Base-by-base conservation (phyloP, 2,888 invertebrate genomes). In the Ochropleura leucogaster region DNA sequence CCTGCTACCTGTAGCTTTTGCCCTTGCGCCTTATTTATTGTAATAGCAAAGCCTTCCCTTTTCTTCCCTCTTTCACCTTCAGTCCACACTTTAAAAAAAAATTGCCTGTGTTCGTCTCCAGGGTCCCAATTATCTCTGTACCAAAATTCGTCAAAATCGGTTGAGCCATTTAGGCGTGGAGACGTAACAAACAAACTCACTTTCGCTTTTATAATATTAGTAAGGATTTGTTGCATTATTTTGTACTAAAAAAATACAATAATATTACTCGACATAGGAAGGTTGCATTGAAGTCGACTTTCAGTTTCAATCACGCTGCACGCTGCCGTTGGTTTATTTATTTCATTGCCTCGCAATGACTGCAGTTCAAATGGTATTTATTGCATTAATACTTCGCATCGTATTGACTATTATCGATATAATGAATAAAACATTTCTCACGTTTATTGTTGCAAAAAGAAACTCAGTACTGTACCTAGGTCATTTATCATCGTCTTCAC, bases 401-500 rank as follows among this genome's bases (percentile, higher is more conserved):
- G 55, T 55, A 42, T 67, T 44, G 44, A 14, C 20, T 6, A 9
- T 59, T 16, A 46, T 68, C 59, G 59, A 65, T 59, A 51, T 44
- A n/a, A 46, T 18, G 12, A 64, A 12, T 47, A 51, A 20, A 53
- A 72, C n/a, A 44, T 53, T 79, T 72, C 42, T 18, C 57, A 74
- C 74, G 20, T 49, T 77, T 63, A 42, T 42, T 16, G 7, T 40
- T 44, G 7, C 49, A n/a, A 5, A 46, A 42, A 57, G 40, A 57
- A 42, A 57, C 49, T 46, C 30, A 12, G 42, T 42, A 12, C n/a
- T 7, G 40, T 47, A 53, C 46, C n/a, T 20, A 30, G 12, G 30
- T 30, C 30, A 30, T 16, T 62, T 12, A 42, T 30, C 53, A 4
- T 12, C n/a, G n/a, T n/a, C 30, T 65, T 65, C 10, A 53, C 30